Percentiles rank a stretch among this genome's conserved stretches.
Evolutionary conservation across 2,797 vertebrate genomes (phyloP).

Genomic region (Micrastur ruficollis): DNA sequence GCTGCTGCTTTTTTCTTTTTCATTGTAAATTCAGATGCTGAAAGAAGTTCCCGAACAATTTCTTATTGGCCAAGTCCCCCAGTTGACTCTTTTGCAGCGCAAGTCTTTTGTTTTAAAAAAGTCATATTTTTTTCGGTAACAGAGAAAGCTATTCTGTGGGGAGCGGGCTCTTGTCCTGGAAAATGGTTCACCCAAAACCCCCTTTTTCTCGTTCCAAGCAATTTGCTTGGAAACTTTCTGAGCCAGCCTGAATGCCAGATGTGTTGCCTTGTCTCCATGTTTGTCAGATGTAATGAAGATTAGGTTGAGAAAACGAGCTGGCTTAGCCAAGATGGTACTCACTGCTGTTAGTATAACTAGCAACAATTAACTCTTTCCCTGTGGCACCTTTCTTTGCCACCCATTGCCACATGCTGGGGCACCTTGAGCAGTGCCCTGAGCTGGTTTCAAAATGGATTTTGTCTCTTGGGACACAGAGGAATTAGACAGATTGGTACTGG

Average conservation of each 20-base stretch:
- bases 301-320: not conserved
- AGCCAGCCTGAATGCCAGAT: not conserved
- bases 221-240: not conserved
- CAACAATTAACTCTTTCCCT: not conserved
- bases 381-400: not conserved
- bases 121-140: not conserved
- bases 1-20: not conserved
- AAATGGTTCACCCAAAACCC: not conserved
- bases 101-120: not conserved
- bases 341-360: not conserved
- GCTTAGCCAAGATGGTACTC: not conserved
- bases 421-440: not conserved
- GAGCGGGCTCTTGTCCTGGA: not conserved
- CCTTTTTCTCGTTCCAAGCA: not conserved
- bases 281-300: not conserved
- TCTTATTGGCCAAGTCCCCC: not conserved
- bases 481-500: rapidly evolving
- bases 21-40: not conserved
- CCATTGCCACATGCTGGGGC: not conserved
- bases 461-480: not conserved
- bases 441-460: not conserved
- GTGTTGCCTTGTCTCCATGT: not conserved
- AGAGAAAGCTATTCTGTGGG: not conserved
- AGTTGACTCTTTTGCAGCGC: not conserved
- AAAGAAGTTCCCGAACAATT: not conserved